phyloP scores from a whole-genome alignment of 2,797 vertebrate species.

The Taeniopygia guttata region DNA sequence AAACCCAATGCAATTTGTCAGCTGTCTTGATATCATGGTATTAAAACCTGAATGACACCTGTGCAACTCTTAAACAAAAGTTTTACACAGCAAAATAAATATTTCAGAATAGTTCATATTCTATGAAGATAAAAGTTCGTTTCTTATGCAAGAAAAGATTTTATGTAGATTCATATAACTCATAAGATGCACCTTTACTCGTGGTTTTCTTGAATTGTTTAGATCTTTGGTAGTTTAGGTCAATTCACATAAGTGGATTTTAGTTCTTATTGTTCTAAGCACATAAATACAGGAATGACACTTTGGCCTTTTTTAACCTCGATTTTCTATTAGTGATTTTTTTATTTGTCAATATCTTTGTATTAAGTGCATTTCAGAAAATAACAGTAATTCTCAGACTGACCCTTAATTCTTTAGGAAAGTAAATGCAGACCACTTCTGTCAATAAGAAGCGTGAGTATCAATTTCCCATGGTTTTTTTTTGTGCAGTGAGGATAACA shows the following conservation, averaged over 20 bases:
- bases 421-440: neutral
- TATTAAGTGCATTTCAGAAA: neutral
- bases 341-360: neutral
- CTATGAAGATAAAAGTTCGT: neutral
- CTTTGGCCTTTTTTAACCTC: neutral
- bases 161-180: neutral
- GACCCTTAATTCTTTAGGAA: neutral
- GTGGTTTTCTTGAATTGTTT: neutral
- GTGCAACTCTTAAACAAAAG: neutral
- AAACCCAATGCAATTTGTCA: neutral
- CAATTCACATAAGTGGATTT: neutral
- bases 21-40: neutral
- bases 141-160: neutral
- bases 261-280: neutral
- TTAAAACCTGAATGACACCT: neutral
- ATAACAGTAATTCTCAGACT: neutral
- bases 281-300: too few species aligned
- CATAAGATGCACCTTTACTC: neutral
- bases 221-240: neutral
- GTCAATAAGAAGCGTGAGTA: neutral
- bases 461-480: neutral
- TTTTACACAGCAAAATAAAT: neutral
- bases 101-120: neutral
- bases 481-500: neutral
- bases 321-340: neutral